These are phyloP conservation scores for Rhinichthys osculus DNA, from an alignment of 2,797 vertebrate species.

Conservation along the genomic window DNA sequence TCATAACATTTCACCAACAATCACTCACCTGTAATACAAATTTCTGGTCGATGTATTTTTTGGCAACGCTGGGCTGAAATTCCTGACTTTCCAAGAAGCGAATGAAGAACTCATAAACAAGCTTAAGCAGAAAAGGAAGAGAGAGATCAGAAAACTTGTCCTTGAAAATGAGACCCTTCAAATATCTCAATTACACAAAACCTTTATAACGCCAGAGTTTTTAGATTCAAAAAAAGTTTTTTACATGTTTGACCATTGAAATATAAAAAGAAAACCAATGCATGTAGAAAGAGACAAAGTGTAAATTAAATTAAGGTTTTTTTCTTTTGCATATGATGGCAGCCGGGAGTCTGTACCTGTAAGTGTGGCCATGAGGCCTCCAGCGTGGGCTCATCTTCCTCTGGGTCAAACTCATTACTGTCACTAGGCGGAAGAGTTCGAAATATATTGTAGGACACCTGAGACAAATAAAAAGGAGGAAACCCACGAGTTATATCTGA, in stretches of 20 bases:
- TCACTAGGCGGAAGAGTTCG: constrained; percentile 98
- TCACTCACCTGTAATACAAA: constrained; percentile 98
- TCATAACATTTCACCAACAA: background rate
- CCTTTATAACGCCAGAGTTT: background rate
- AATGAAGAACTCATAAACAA: constrained; percentile 99
- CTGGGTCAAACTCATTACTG: constrained; percentile 98
- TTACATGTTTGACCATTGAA: background rate
- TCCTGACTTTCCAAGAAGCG: constrained; percentile 99
- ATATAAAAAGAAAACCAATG: background rate
- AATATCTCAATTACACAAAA: background rate
- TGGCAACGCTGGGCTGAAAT: constrained; percentile 99
- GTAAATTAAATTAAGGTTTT: background rate
- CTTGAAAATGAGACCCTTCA: background rate
- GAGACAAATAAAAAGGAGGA: constrained; percentile 46
- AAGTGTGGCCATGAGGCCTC: constrained; percentile 99
- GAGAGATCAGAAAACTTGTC: background rate
- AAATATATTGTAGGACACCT: constrained; percentile 99
- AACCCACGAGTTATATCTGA: background rate
- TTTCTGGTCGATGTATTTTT: constrained; percentile 99
- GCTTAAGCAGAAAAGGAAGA: constrained; percentile 74
- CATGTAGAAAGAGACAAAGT: background rate
- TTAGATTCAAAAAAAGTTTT: background rate
- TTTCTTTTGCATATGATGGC: background rate
- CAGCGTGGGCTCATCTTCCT: constrained; percentile 97
- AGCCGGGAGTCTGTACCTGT: constrained; percentile 81